Conservation (phyloP, 2,113 vertebrate genomes). For the Grantiella picta region DNA sequence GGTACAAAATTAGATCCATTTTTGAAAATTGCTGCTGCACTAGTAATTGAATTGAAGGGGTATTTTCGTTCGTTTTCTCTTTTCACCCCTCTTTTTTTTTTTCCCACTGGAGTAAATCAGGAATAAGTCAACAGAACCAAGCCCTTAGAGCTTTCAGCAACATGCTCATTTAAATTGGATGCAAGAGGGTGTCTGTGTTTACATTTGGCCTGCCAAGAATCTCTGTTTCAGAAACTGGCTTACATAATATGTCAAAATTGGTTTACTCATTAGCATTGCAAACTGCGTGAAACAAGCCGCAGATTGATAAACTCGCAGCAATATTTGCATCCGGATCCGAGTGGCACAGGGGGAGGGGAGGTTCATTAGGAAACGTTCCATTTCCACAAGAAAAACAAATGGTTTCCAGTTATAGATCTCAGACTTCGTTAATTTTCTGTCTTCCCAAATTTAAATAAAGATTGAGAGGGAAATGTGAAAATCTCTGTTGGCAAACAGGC, state of each 20-base stretch:
- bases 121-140: constrained; percentile 52
- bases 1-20: constrained; percentile 20
- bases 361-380: constrained; percentile 39
- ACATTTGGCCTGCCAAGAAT: constrained; percentile 68
- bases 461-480: neutral
- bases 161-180: constrained; percentile 65
- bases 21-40: constrained; percentile 20
- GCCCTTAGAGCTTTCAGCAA: constrained; percentile 54
- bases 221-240: constrained; percentile 65
- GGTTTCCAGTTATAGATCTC: constrained; percentile 12
- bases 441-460: constrained; percentile 30
- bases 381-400: constrained; percentile 44
- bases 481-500: neutral
- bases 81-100: neutral
- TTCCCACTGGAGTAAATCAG: constrained; percentile 26
- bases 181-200: constrained; percentile 63
- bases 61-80: neutral
- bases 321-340: constrained; percentile 54
- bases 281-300: constrained; percentile 43
- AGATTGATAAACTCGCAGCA: constrained; percentile 53
- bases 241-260: constrained; percentile 67
- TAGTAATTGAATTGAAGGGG: neutral
- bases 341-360: constrained; percentile 37
- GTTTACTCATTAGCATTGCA: constrained; percentile 70
- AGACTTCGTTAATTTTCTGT: constrained; percentile 8